Conservation (phyloP, 2,113 vertebrate genomes). For the Lycocorax pyrrhopterus region DNA sequence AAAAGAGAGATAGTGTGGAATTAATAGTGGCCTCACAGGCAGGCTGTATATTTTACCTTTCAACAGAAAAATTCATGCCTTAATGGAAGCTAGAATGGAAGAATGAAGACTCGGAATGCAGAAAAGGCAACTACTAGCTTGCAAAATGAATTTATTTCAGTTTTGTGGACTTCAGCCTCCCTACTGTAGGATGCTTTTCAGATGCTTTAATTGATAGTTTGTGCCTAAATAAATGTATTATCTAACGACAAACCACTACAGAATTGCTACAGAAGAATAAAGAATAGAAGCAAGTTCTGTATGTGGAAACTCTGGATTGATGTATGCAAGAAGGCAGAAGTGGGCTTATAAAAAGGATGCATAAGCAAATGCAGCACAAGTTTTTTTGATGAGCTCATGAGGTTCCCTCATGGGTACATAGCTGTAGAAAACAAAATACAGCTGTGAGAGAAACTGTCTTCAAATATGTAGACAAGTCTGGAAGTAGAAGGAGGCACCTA, state of each 20-base stretch:
- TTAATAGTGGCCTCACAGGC: constrained; percentile 65
- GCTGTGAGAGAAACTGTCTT: neutral
- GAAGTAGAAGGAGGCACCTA: neutral
- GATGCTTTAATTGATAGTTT: neutral
- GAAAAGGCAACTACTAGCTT: neutral
- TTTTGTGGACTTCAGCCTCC: neutral
- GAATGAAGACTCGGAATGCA: neutral
- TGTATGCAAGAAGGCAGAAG: neutral
- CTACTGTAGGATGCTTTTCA: neutral
- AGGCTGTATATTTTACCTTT: constrained; percentile 52
- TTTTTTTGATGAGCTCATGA: neutral
- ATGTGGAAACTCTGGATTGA: neutral
- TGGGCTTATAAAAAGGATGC: neutral
- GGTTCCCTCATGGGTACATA: neutral
- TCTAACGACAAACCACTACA: neutral
- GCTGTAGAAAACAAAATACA: neutral
- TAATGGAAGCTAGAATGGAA: constrained; percentile 17
- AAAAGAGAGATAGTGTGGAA: constrained; percentile 63
- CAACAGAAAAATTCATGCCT: constrained; percentile 31
- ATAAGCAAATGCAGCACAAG: neutral
- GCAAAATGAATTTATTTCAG: neutral
- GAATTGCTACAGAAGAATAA: neutral
- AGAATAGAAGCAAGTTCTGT: neutral
- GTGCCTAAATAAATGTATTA: neutral
- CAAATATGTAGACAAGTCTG: neutral